Evolutionary conservation across 2,113 vertebrate genomes (phyloP).

Genomic region (Melanerpes formicivorus): DNA sequence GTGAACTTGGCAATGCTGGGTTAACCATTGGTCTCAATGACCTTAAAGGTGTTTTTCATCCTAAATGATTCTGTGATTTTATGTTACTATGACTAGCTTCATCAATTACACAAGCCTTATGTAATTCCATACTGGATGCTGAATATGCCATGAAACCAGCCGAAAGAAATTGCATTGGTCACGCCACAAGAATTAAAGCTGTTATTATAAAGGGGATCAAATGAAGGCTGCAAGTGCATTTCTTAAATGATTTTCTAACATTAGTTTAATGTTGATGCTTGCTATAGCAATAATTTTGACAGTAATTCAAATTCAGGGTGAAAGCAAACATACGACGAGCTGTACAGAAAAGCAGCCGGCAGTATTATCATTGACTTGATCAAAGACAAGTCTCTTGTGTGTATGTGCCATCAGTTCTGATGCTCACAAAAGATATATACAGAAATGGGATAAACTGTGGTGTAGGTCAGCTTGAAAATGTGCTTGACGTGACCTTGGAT

Average conservation of each 20-base stretch:
- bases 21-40: too few species aligned
- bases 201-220: background rate
- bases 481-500: slow-evolving; percentile 36
- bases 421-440: background rate
- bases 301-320: background rate
- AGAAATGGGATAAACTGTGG: background rate
- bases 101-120: background rate
- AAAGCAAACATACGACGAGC: background rate
- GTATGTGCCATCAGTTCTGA: background rate
- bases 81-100: background rate
- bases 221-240: slow-evolving; percentile 6
- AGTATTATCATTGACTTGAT: background rate
- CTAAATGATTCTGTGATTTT: too few species aligned
- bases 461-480: background rate
- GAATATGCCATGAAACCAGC: background rate
- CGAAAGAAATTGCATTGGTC: background rate
- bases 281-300: background rate
- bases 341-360: background rate
- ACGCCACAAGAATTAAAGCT: background rate
- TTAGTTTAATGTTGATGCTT: slow-evolving; percentile 10
- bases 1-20: too few species aligned
- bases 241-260: slow-evolving; percentile 12
- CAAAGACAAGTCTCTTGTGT: background rate
- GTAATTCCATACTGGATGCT: background rate
- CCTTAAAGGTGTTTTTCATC: too few species aligned